Evolutionary conservation across 2,113 vertebrate genomes (phyloP), one percentile per base, ranked within the genome.

Genomic region (Pao palembangensis): DNA sequence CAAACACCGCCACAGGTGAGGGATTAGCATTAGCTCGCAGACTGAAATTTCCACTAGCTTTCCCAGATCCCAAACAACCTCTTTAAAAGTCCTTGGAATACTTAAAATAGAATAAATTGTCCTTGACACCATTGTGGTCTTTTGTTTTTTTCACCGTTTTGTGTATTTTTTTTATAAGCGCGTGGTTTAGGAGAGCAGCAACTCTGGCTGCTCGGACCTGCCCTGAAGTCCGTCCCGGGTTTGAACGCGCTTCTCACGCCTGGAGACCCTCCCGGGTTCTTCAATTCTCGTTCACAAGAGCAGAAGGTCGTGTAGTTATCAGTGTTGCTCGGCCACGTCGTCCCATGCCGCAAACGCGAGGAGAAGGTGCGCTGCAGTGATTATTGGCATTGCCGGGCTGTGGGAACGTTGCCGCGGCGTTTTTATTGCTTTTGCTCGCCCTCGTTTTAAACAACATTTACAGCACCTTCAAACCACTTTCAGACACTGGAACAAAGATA

Each of bases 1-100:
- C 81, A 78, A 80, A 84, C 84, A 79, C 49, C 47, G 65, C 84
- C 75, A 66, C 50, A 69, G 82, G 79, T 89, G 88, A 87, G 64
- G 68, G 86, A 86, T 88, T 86, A 86, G 79, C 78, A 76, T 84
- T 82, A 84, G 77, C 53, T 66, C 47, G 58, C 72, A 58, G 76
- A 64, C 67, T 65, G 63, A 71, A 74, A 85, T 69, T 86, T 76
- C 85, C 75, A 75, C 57, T 73, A 73, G 69, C 79, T 86, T 66
- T 66, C 50, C 1, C 55, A 72, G 78, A 81, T 68, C 76, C 72
- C 53, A 56, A 65, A 74, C 72, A 68, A 44, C 71, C 71, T 58
- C 53, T 63, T 76, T 80, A 86, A 87, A 82, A 68, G 61, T 51
- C 63, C 74, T 59, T 49, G 62, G 76, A 82, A 79, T 69, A 65